A percentile compares a stretch with the other conserved stretches of the same genome.
Evolutionary conservation across 1,140 invertebrate genomes (phyloP).

Genomic region (Drosophila willistoni): DNA sequence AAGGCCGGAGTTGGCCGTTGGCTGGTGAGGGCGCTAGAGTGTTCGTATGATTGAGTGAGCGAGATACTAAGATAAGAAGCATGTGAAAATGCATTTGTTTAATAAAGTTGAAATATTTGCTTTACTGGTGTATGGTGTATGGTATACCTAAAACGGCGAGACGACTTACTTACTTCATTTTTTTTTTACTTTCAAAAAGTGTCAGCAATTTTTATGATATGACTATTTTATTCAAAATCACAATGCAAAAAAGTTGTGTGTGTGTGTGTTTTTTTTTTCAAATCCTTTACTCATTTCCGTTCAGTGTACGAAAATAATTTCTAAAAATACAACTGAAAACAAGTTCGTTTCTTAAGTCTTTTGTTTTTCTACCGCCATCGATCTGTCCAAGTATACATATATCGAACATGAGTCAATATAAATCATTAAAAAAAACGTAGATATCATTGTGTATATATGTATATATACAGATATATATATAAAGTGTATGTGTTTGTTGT

Average conservation of each 20-base stretch:
- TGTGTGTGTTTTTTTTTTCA: not conserved
- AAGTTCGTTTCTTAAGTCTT: constrained; percentile 71
- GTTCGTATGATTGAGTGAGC: no score
- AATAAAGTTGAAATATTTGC: no score
- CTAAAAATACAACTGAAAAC: constrained; percentile 33
- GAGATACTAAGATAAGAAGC: no score
- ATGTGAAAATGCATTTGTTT: no score
- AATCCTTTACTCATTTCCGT: not conserved
- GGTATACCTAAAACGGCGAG: no score
- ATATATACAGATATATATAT: not conserved
- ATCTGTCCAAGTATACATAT: constrained; percentile 23
- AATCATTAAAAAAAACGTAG: constrained; percentile 58
- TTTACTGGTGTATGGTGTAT: no score
- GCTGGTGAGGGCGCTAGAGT: no score
- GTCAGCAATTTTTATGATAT: not conserved
- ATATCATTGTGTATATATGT: constrained; percentile 52
- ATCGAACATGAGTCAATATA: constrained; percentile 71
- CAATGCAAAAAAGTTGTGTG: no score
- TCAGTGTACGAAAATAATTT: no score
- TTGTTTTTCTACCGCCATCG: constrained; percentile 55
- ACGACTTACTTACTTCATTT: not conserved
- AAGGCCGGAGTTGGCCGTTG: no score
- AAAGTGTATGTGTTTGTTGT: not conserved
- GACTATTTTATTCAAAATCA: not conserved
- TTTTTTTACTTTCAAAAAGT: not conserved